phyloP scores from a whole-genome alignment of 2,113 vertebrate species.

The Dicentrarchus labrax region DNA sequence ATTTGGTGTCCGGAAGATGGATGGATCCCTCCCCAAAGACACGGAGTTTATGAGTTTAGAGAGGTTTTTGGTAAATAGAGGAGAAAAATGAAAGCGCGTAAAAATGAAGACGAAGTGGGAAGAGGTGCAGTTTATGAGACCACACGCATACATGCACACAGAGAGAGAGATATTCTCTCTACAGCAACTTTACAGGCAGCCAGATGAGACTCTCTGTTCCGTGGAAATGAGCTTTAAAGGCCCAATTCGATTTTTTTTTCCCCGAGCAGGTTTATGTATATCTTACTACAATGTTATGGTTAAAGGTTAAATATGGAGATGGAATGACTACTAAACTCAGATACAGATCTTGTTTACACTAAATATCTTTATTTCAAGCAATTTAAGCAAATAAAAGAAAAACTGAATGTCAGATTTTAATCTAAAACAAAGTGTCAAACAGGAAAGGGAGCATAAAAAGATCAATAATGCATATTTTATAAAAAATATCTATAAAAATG shows the following conservation, averaged over 20 bases:
- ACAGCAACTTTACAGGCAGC: slow-evolving; percentile 31
- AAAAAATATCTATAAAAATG: background rate
- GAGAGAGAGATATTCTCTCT: background rate
- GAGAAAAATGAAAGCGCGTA: slow-evolving; percentile 74
- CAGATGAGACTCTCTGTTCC: slow-evolving; percentile 60
- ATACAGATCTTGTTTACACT: background rate
- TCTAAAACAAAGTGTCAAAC: no score
- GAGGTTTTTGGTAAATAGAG: slow-evolving; percentile 74
- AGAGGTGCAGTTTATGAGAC: slow-evolving; percentile 70
- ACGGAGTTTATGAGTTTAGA: slow-evolving; percentile 79
- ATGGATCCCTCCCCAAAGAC: slow-evolving; percentile 81
- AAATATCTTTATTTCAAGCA: background rate
- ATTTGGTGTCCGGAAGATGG: slow-evolving; percentile 83
- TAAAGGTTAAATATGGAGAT: background rate
- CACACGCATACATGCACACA: slow-evolving; percentile 59
- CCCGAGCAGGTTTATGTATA: no score
- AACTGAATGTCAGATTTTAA: no score
- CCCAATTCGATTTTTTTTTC: background rate
- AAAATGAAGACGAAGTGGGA: slow-evolving; percentile 81
- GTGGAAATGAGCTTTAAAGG: slow-evolving; percentile 39
- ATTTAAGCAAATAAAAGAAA: background rate
- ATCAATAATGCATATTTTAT: background rate
- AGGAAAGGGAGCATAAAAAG: background rate
- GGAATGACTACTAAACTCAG: background rate
- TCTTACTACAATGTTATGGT: background rate